A percentile compares a stretch with the other conserved stretches of the same genome.
phyloP scores from a whole-genome alignment of 2,113 vertebrate genomes.

The Rhinopithecus roxellana region DNA sequence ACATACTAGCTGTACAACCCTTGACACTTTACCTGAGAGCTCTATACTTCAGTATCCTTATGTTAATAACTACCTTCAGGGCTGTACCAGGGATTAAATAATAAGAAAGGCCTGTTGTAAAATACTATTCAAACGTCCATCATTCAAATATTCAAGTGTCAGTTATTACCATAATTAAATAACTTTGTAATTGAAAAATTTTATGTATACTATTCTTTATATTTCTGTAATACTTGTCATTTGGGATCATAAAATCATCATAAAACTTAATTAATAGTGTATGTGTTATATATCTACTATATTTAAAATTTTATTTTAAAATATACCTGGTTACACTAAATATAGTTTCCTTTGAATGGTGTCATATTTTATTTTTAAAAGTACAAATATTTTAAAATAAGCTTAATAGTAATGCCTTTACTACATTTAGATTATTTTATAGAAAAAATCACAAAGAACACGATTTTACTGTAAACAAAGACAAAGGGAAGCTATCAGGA shows the following conservation, averaged over 20 bases:
- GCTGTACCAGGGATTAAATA: not conserved
- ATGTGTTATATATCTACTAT: not conserved
- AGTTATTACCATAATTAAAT: conserved; percentile 47
- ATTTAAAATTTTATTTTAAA: conserved; percentile 8
- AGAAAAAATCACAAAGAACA: not conserved
- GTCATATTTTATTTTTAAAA: conserved; percentile 37
- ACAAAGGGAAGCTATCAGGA: not conserved
- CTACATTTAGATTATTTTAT: not conserved
- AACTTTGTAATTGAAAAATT: conserved; percentile 51
- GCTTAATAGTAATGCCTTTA: not conserved
- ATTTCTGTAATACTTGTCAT: conserved; percentile 31
- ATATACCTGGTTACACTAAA: not conserved
- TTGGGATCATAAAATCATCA: conserved; percentile 6
- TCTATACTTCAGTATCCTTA: not conserved
- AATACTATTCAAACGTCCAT: not conserved
- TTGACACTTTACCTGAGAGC: not conserved
- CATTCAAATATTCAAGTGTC: not conserved
- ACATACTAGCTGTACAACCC: not conserved
- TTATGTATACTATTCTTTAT: conserved; percentile 42
- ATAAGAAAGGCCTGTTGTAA: not conserved
- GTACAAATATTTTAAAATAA: not conserved
- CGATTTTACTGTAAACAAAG: conserved; percentile 21
- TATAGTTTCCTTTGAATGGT: not conserved
- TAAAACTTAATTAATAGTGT: conserved; percentile 6
- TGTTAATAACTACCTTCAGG: not conserved